Conservation (phyloP, 2,888 invertebrate genomes). For the Hybos culiciformis region DNA sequence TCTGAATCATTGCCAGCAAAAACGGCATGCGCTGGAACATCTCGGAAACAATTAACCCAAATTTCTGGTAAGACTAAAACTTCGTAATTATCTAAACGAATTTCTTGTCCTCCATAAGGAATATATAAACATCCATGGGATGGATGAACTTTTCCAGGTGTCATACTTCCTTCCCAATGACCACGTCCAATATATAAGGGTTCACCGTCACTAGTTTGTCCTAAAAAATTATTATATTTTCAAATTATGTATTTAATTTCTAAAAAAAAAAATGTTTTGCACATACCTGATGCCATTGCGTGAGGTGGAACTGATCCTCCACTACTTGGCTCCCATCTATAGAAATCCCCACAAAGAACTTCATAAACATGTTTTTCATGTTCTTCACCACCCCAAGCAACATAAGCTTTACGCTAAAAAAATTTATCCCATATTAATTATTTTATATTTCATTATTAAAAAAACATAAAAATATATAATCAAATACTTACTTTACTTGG, state of each 20-base stretch:
- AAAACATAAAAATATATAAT: too few relatives aligned
- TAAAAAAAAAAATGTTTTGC: too few relatives aligned
- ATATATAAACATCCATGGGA: slow-evolving; percentile 39
- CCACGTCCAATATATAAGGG: slow-evolving; percentile 42
- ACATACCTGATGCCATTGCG: background rate
- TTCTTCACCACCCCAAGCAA: slow-evolving; percentile 49
- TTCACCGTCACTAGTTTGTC: slow-evolving; percentile 40
- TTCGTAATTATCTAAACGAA: slow-evolving; percentile 35
- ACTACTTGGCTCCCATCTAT: slow-evolving; percentile 49
- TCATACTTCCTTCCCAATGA: slow-evolving; percentile 40
- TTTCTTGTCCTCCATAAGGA: slow-evolving; percentile 37
- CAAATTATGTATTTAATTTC: too few relatives aligned
- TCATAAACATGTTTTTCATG: slow-evolving; percentile 49
- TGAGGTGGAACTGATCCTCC: slow-evolving; percentile 45
- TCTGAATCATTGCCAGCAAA: slow-evolving; percentile 31
- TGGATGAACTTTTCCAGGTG: slow-evolving; percentile 44
- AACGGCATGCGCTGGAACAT: slow-evolving; percentile 21
- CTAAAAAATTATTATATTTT: too few relatives aligned
- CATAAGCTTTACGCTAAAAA: slow-evolving; percentile 51
- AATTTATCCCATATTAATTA: too few relatives aligned
- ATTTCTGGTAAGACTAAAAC: slow-evolving; percentile 33
- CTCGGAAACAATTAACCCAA: slow-evolving; percentile 26
- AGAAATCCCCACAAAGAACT: slow-evolving; percentile 47
- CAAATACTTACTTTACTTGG: too few relatives aligned
- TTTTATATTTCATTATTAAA: too few relatives aligned